phyloP scores from a whole-genome alignment of 2,797 vertebrate genomes.

The Acipenser ruthenus region DNA sequence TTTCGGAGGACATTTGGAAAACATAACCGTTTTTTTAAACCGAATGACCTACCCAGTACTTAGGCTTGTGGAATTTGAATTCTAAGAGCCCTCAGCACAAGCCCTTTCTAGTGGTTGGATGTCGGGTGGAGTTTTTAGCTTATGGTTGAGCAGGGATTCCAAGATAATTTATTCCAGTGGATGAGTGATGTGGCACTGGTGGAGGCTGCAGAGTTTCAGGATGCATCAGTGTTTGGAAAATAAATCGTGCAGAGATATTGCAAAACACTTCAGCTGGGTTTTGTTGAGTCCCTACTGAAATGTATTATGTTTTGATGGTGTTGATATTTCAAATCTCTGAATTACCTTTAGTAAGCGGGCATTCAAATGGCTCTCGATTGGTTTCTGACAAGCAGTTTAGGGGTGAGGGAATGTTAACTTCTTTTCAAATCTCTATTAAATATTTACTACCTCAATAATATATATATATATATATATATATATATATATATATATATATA shows the following conservation, averaged over 20 bases:
- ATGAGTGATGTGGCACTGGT: conserved; percentile 59
- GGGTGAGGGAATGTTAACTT: no score
- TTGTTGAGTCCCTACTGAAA: not conserved
- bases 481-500: no score
- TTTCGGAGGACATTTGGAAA: no score
- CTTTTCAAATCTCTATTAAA: no score
- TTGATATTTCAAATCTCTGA: no score
- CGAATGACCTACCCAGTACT: conserved; percentile 44
- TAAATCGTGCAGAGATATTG: no score
- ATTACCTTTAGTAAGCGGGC: not conserved
- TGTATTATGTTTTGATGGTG: no score
- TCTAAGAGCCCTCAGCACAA: conserved; percentile 55
- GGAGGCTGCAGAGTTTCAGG: conserved; percentile 61
- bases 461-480: no score
- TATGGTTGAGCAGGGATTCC: conserved; percentile 56
- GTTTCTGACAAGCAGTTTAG: no score
- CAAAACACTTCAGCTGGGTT: not conserved
- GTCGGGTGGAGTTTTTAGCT: conserved; percentile 46
- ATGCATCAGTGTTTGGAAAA: conserved; percentile 55
- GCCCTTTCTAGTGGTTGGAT: conserved; percentile 66
- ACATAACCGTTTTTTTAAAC: conserved; percentile 24
- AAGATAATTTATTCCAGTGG: conserved; percentile 56
- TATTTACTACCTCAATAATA: no score
- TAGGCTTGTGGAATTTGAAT: conserved; percentile 51
- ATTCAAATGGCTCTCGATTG: no score